These are phyloP conservation scores for Ellobium chinense DNA, from an alignment of 2,888 invertebrate species.

Conservation along the genomic window DNA sequence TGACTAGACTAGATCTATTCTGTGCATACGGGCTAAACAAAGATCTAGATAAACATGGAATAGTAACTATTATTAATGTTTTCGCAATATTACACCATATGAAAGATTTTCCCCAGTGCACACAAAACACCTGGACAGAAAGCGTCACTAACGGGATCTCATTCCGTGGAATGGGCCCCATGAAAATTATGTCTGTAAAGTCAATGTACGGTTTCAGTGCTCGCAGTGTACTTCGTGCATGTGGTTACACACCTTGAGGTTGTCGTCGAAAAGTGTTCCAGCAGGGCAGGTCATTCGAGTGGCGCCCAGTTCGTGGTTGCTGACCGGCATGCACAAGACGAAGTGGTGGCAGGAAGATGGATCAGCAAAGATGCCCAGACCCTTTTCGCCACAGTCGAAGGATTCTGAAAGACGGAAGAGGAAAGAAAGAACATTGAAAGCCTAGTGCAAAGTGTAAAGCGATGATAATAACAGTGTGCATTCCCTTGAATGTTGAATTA, in stretches of 20 bases:
- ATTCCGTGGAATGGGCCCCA: no score
- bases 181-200: background rate
- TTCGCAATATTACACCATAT: no score
- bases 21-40: no score
- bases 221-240: constrained; percentile 50
- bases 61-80: no score
- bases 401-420: constrained; percentile 3
- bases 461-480: no score
- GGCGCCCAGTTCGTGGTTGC: constrained; percentile 41
- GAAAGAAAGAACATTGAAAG: background rate
- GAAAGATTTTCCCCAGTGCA: no score
- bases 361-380: constrained; percentile 56
- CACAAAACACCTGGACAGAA: no score
- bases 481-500: no score
- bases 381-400: constrained; percentile 52
- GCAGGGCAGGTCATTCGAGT: constrained; percentile 53
- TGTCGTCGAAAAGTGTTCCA: constrained; percentile 53
- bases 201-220: constrained; percentile 13
- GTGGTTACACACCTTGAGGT: constrained; percentile 57
- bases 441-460: no score
- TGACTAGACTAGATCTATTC: no score
- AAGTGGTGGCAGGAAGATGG: constrained; percentile 54
- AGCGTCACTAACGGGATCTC: no score
- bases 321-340: constrained; percentile 54
- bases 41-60: no score